Evolutionary conservation across 2,888 invertebrate genomes (phyloP).

Genomic region (Melangyna quadrimaculata): DNA sequence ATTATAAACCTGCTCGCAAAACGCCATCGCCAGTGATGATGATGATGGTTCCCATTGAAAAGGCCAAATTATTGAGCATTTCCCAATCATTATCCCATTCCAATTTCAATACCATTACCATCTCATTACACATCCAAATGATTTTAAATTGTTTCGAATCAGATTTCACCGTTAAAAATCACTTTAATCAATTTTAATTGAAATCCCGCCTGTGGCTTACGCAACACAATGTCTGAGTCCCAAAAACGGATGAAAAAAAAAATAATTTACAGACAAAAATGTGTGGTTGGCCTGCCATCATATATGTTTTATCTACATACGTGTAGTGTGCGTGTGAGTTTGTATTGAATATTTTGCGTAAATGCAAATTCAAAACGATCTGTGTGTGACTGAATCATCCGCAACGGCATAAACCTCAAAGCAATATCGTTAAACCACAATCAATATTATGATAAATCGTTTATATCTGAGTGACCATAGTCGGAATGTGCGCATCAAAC

Average conservation of each 20-base stretch:
- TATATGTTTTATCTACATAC: not conserved
- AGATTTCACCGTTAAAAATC: constrained; percentile 44
- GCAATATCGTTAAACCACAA: constrained; percentile 51
- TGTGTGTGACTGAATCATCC: constrained; percentile 31
- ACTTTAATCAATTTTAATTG: constrained; percentile 66
- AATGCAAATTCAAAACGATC: not conserved
- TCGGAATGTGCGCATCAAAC: constrained; percentile 39
- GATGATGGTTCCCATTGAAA: constrained; percentile 14
- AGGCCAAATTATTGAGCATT: not conserved
- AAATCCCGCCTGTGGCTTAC: constrained; percentile 63
- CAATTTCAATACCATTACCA: constrained; percentile 6
- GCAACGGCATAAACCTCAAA: constrained; percentile 37
- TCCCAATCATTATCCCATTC: constrained; percentile 13
- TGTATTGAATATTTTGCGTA: not conserved
- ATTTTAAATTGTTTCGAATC: constrained; percentile 50
- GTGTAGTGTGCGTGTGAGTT: not conserved
- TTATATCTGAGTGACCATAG: constrained; percentile 38
- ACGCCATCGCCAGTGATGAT: not conserved
- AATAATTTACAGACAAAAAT: not conserved
- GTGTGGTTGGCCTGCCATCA: not conserved
- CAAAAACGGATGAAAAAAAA: not conserved
- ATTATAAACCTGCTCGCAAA: not conserved
- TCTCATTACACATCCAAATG: constrained; percentile 33
- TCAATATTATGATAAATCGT: constrained; percentile 63
- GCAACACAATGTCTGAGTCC: not conserved